A percentile compares a stretch with the other conserved stretches of the same genome.
Evolutionary conservation across 2,113 vertebrate species (phyloP).

Genomic region (Sapayoa aenigma): DNA sequence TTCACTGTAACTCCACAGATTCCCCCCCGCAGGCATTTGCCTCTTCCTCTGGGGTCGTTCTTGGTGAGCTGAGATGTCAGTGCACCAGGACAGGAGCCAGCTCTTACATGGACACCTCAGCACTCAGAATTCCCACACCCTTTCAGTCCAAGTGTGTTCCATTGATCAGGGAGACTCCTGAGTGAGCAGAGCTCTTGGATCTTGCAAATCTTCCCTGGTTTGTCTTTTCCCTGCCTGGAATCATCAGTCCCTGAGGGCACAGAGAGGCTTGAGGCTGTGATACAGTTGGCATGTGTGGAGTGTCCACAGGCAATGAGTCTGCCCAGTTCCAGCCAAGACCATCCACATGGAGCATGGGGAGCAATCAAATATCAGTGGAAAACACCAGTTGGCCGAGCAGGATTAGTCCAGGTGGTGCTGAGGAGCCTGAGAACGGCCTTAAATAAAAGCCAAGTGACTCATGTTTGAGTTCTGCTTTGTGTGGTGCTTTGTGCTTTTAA

Average conservation of each 20-base stretch:
- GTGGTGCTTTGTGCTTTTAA: neutral
- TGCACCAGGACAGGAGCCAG: neutral
- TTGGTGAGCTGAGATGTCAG: too few species aligned
- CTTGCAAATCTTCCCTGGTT: neutral
- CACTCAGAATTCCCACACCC: neutral
- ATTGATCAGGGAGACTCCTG: neutral
- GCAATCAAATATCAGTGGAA: neutral
- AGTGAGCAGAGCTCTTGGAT: neutral
- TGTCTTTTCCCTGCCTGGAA: neutral
- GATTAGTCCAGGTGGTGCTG: neutral
- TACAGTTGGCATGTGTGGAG: accelerated
- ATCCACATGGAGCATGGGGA: neutral
- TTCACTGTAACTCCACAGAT: neutral
- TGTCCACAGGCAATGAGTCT: neutral
- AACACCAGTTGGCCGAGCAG: neutral
- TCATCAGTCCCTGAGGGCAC: neutral
- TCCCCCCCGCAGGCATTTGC: too few species aligned
- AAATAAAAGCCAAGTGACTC: neutral
- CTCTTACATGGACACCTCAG: neutral
- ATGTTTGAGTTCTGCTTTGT: neutral
- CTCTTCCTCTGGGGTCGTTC: too few species aligned
- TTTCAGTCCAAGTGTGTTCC: neutral
- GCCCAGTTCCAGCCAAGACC: neutral
- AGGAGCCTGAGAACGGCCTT: neutral
- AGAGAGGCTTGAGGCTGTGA: neutral